Percentiles rank a stretch among this genome's conserved stretches.
phyloP scores from a whole-genome alignment of 2,113 vertebrate species.

The Eubucco bourcierii region DNA sequence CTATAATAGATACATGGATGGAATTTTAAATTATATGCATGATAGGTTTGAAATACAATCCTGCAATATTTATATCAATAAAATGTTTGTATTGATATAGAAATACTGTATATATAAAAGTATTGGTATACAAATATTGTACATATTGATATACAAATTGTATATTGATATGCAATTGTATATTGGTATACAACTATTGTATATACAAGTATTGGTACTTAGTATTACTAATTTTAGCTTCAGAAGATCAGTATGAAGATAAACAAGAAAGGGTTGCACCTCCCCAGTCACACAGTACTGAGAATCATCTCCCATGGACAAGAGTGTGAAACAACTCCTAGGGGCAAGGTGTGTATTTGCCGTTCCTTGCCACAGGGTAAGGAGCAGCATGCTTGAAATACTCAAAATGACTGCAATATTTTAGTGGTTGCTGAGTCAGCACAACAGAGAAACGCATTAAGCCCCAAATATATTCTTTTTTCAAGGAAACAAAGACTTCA shows the following conservation, averaged over 20 bases:
- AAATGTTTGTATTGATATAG: neutral
- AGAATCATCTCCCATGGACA: neutral
- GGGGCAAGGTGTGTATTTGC: neutral
- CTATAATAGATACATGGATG: neutral
- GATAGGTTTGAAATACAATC: neutral
- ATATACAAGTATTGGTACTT: neutral
- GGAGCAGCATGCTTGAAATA: neutral
- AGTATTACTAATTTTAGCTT: neutral
- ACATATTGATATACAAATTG: no score
- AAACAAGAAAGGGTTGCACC: neutral
- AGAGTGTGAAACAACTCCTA: neutral
- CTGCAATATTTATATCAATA: neutral
- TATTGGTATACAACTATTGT: no score
- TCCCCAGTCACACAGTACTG: neutral
- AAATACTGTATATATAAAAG: no score
- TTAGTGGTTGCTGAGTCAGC: neutral
- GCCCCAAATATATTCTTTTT: neutral
- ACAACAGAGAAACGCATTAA: neutral
- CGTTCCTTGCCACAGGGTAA: neutral
- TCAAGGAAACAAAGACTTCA: neutral
- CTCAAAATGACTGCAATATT: neutral
- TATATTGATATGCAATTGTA: no score
- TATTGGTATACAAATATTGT: no score
- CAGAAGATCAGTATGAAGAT: neutral
- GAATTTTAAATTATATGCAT: neutral